Evolutionary conservation across 92 coral and sea anemone genomes (phyloP).

Genomic region (Parazoanthus darwini): DNA sequence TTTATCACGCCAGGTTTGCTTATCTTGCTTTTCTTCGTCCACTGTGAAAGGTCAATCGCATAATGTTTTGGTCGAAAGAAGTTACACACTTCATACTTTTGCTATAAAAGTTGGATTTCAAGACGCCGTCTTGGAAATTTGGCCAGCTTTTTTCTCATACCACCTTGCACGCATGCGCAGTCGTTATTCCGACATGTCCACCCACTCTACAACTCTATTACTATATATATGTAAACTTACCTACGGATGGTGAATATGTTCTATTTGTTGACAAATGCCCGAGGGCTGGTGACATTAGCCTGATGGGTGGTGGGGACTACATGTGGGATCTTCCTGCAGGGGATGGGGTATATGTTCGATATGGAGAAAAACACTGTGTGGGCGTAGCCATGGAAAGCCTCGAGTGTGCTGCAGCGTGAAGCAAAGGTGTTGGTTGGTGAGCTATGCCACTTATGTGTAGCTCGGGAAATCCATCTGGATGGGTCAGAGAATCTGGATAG

Average conservation of each 20-base stretch:
- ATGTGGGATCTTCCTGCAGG: constrained; percentile 67
- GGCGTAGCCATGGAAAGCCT: constrained; percentile 87
- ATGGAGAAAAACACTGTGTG: constrained; percentile 70
- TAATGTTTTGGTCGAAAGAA: too few species aligned
- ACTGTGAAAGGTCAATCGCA: too few species aligned
- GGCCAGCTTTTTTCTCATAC: too few species aligned
- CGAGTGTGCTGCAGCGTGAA: constrained; percentile 79
- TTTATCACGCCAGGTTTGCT: too few species aligned
- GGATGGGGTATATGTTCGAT: constrained; percentile 70
- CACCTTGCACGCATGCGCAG: too few species aligned
- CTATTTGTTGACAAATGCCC: constrained; percentile 61
- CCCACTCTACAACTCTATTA: not conserved
- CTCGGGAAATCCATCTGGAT: constrained; percentile 57
- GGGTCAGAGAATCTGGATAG: constrained; percentile 77
- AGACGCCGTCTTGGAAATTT: too few species aligned
- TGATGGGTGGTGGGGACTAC: constrained; percentile 75
- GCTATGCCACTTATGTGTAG: constrained; percentile 47
- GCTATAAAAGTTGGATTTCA: too few species aligned
- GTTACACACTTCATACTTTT: too few species aligned
- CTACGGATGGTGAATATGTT: constrained; percentile 67
- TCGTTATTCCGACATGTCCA: not conserved
- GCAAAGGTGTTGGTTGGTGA: constrained; percentile 82
- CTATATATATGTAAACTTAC: constrained; percentile 41
- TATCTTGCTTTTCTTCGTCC: too few species aligned
- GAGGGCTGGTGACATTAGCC: constrained; percentile 78